Conservation (phyloP, 2,888 invertebrate genomes). For the Allacma fusca region DNA sequence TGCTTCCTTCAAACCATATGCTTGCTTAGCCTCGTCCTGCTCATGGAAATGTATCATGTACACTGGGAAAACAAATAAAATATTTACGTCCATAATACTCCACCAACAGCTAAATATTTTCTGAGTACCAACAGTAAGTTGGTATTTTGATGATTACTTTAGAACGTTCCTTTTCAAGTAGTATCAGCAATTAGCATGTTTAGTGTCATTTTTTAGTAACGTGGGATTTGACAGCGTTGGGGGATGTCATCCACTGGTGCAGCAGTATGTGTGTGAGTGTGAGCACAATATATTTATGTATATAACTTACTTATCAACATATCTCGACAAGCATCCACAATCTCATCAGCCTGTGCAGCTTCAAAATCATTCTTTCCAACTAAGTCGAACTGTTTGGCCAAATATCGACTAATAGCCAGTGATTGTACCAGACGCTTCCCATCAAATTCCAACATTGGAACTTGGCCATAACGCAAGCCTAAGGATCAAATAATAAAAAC, state of each 20-base stretch:
- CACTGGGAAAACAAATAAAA: not conserved
- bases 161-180: too few species aligned
- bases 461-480: constrained; percentile 50
- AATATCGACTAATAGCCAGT: constrained; percentile 58
- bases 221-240: too few species aligned
- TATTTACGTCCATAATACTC: too few species aligned
- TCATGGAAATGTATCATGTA: not conserved
- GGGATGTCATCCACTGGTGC: too few species aligned
- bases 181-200: too few species aligned
- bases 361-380: constrained; percentile 53
- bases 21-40: not conserved
- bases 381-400: constrained; percentile 56
- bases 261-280: too few species aligned
- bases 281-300: too few species aligned
- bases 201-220: too few species aligned
- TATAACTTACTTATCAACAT: not conserved
- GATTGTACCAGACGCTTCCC: constrained; percentile 58
- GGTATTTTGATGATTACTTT: too few species aligned
- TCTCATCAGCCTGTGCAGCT: constrained; percentile 47
- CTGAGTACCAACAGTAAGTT: too few species aligned
- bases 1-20: not conserved
- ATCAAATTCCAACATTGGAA: constrained; percentile 60
- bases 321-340: constrained; percentile 47
- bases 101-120: too few species aligned
- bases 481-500: not conserved